A percentile compares a stretch with the other conserved stretches of the same genome.
Conservation (phyloP, 2,113 vertebrate genomes). For the Setophaga petechia region DNA sequence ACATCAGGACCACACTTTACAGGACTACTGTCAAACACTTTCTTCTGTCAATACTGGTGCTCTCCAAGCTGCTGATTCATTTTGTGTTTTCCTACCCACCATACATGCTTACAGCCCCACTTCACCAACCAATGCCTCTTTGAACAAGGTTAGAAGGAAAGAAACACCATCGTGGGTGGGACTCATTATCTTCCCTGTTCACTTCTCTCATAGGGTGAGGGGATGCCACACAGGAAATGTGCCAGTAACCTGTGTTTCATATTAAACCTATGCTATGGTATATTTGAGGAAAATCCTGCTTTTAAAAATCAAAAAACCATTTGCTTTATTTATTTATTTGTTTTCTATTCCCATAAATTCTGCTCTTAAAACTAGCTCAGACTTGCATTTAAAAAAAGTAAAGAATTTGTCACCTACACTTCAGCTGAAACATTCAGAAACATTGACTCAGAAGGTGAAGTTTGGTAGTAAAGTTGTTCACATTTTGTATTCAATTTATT, state of each 20-base stretch:
- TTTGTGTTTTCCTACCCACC: background rate
- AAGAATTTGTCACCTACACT: background rate
- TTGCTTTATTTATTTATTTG: background rate
- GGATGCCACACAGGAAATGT: accelerated
- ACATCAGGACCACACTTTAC: accelerated
- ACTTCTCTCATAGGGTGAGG: background rate
- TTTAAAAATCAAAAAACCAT: background rate
- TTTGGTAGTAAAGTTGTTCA: background rate
- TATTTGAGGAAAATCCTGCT: background rate
- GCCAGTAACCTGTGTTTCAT: background rate
- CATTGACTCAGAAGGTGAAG: background rate
- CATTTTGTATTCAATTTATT: background rate
- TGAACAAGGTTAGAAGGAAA: background rate
- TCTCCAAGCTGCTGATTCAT: background rate
- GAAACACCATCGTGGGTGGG: background rate
- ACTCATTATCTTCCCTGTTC: too few species aligned
- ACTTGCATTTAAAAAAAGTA: background rate
- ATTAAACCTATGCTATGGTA: background rate
- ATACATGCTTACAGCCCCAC: background rate
- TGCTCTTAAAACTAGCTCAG: background rate
- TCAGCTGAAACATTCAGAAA: background rate
- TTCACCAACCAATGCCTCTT: background rate
- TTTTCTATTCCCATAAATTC: background rate
- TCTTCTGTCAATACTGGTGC: background rate
- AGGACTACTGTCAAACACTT: accelerated